Evolutionary conservation across 2,888 invertebrate genomes (phyloP).

Genomic region (Argyresthia goedartella): DNA sequence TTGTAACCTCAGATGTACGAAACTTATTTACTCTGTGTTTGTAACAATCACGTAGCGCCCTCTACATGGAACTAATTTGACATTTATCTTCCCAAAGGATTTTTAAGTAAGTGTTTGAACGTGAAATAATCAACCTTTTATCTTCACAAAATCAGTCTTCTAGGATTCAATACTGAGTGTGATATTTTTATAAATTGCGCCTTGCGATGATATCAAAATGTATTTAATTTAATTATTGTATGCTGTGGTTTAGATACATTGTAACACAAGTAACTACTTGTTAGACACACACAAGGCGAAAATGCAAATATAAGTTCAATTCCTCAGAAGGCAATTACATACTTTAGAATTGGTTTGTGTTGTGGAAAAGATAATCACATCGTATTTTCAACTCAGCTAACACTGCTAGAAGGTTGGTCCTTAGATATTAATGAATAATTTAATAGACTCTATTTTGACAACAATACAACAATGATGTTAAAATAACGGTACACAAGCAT

Average conservation of each 20-base stretch:
- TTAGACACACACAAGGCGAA: slow-evolving; percentile 20
- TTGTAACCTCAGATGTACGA: no score
- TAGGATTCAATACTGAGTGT: background rate
- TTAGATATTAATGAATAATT: slow-evolving; percentile 57
- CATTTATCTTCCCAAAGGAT: no score
- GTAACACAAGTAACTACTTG: no score
- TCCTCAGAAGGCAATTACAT: slow-evolving; percentile 18
- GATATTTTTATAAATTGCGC: background rate
- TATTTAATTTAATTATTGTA: background rate
- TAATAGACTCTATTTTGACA: slow-evolving; percentile 61
- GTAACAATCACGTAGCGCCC: no score
- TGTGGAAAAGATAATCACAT: background rate
- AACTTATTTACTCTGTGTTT: no score
- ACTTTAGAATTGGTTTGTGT: background rate
- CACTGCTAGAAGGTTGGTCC: slow-evolving; percentile 10
- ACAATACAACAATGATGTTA: slow-evolving; percentile 26
- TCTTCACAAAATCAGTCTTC: slow-evolving; percentile 6
- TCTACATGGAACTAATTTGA: no score
- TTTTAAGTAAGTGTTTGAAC: no score
- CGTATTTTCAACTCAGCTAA: background rate
- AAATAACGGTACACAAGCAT: background rate
- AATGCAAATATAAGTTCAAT: slow-evolving; percentile 27
- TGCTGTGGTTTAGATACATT: background rate
- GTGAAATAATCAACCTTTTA: background rate
- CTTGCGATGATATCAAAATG: background rate